Evolutionary conservation across 2,888 invertebrate species (phyloP).

Genomic region (Tanytarsus gracilentus): DNA sequence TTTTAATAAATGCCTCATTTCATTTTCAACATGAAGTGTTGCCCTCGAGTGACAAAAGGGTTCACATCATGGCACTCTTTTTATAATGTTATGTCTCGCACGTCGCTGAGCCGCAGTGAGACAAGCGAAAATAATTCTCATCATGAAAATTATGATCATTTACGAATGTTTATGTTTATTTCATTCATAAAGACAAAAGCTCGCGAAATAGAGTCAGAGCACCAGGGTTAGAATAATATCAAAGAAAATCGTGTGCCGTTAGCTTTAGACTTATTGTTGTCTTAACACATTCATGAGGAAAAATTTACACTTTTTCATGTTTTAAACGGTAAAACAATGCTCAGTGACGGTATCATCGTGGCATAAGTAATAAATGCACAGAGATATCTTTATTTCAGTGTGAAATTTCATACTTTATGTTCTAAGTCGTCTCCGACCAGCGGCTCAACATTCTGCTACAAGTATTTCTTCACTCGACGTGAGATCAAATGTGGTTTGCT

Average conservation of each 20-base stretch:
- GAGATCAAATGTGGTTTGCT: not conserved
- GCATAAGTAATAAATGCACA: not conserved
- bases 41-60: too few relatives aligned
- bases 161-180: slow-evolving; percentile 3
- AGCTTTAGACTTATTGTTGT: not conserved
- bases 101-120: too few relatives aligned
- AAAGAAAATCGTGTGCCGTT: slow-evolving; percentile 2
- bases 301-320: slow-evolving; percentile 20
- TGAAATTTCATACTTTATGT: slow-evolving; percentile 20
- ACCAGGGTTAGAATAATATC: not conserved
- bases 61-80: too few relatives aligned
- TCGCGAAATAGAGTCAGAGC: too few relatives aligned
- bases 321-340: slow-evolving; percentile 11
- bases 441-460: not conserved
- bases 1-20: too few relatives aligned
- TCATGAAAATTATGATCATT: not conserved
- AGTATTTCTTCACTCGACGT: slow-evolving; percentile 8
- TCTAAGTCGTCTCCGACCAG: not conserved
- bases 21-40: too few relatives aligned
- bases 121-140: too few relatives aligned
- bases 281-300: not conserved
- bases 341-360: not conserved
- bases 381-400: slow-evolving; percentile 20
- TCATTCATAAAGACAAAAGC: not conserved
- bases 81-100: not conserved